Conservation (phyloP, 1,140 invertebrate species). For the Drosophila nigromelanica region DNA sequence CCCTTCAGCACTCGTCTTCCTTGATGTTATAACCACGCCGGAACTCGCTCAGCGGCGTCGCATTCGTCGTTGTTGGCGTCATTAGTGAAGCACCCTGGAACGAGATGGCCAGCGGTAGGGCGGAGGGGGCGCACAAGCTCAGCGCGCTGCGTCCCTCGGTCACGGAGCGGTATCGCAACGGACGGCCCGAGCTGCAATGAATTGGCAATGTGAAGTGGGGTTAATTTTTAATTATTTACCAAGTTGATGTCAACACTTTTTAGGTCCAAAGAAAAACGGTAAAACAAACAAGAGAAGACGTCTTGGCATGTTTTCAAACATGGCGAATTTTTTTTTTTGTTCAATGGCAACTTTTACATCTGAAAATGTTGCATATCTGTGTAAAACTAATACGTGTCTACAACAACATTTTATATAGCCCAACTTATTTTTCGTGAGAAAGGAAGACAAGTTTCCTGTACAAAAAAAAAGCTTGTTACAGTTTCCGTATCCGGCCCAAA, state of each 20-base stretch:
- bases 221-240: slow-evolving; percentile 1
- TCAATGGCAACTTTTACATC: no score
- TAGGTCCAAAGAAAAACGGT: neutral
- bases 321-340: no score
- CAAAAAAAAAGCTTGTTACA: no score
- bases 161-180: slow-evolving; percentile 87
- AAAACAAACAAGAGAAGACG: no score
- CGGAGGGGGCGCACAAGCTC: slow-evolving; percentile 86
- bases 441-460: no score
- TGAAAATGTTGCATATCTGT: no score
- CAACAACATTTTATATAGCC: no score
- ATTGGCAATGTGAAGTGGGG: slow-evolving; percentile 22
- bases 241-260: slow-evolving; percentile 10
- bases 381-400: no score
- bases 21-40: slow-evolving; percentile 77
- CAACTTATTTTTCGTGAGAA: no score
- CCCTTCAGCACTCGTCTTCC: slow-evolving; percentile 77
- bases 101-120: slow-evolving; percentile 87
- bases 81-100: slow-evolving; percentile 86
- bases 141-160: slow-evolving; percentile 86
- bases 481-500: no score
- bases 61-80: slow-evolving; percentile 84
- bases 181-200: slow-evolving; percentile 85
- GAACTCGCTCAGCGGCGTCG: slow-evolving; percentile 80
- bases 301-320: no score